Evolutionary conservation across 1,140 invertebrate species (phyloP).

Genomic region (Whitmania pigra): DNA sequence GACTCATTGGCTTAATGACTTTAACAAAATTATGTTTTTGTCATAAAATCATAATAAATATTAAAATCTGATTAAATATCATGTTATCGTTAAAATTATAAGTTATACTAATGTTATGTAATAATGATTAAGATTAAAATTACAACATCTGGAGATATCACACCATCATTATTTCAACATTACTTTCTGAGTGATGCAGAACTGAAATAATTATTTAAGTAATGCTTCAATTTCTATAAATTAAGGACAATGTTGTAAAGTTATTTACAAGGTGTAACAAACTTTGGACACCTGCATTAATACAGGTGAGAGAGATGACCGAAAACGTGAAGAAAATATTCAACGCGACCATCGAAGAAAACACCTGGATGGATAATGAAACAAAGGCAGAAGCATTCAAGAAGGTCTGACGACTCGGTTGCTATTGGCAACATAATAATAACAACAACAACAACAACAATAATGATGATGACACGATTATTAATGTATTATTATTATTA

Average conservation of each 20-base stretch:
- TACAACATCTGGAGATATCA: neutral
- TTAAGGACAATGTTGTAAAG: neutral
- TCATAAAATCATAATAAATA: conserved; percentile 8
- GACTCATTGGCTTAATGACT: neutral
- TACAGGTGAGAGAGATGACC: conserved; percentile 13
- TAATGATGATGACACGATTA: neutral
- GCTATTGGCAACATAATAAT: neutral
- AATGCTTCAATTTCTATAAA: neutral
- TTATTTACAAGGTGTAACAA: neutral
- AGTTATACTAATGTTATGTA: no score
- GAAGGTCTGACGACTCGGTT: neutral
- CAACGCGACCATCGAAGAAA: conserved; percentile 1
- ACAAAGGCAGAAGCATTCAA: neutral
- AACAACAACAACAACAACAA: conserved; percentile 10
- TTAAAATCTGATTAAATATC: neutral
- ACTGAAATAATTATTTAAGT: neutral
- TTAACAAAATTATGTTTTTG: neutral
- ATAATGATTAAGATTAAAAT: no score
- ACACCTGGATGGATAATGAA: conserved; percentile 14
- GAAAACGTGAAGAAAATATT: conserved; percentile 1
- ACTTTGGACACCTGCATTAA: neutral
- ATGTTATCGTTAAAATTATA: conserved; percentile 12
- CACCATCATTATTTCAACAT: neutral
- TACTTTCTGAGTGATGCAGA: neutral
- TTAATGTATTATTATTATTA: neutral